phyloP scores from a whole-genome alignment of 2,113 vertebrate species.

The Indicator maculatus region DNA sequence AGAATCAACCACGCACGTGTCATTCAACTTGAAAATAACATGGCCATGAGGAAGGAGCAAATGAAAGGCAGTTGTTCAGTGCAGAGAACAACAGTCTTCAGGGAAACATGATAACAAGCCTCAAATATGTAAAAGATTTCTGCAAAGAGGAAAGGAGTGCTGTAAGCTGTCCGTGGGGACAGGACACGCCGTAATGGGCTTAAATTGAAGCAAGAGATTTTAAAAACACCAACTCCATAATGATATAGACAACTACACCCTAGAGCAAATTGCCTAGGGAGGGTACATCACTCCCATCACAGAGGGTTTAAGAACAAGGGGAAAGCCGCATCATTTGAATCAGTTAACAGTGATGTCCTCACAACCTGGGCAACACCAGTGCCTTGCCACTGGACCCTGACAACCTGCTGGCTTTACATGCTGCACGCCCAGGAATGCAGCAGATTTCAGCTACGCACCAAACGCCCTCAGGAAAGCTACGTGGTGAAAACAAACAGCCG shows the following conservation, averaged over 20 bases:
- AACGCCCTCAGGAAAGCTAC: not conserved
- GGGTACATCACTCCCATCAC: not conserved
- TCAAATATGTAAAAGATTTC: slow-evolving; percentile 47
- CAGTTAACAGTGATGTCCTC: not conserved
- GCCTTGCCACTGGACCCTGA: not conserved
- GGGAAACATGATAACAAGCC: slow-evolving; percentile 53
- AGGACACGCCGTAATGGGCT: not conserved
- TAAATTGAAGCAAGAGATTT: not conserved
- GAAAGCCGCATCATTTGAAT: not conserved
- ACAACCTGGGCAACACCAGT: not conserved
- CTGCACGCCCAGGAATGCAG: not conserved
- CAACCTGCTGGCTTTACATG: not conserved
- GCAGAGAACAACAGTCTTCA: slow-evolving; percentile 1
- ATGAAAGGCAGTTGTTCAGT: slow-evolving; percentile 5
- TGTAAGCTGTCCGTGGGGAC: not conserved
- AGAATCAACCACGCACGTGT: not conserved
- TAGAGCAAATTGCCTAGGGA: not conserved
- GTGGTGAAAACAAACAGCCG: not conserved
- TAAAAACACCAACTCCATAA: not conserved
- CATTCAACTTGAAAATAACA: slow-evolving; percentile 58
- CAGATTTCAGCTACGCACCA: not conserved
- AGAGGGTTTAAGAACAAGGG: not conserved
- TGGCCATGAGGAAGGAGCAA: not conserved
- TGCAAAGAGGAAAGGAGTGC: slow-evolving; percentile 21
- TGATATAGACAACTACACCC: accelerated